phyloP scores from a whole-genome alignment of 2,888 invertebrate genomes.

The Trichacis sp. region DNA sequence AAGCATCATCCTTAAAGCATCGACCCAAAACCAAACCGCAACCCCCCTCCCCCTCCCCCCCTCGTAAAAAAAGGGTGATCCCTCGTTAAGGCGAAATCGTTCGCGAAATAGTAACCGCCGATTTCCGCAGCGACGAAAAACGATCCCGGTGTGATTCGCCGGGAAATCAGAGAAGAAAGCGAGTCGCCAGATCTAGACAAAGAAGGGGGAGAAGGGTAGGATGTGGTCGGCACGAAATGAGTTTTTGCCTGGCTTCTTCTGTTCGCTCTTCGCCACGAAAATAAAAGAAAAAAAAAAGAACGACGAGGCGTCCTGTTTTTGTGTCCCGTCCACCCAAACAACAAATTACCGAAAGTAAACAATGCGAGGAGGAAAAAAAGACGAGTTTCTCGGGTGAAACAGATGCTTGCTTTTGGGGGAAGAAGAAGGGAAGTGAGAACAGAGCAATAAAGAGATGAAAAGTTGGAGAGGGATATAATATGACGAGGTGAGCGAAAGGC shows the following conservation, averaged over 20 bases:
- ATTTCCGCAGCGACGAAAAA: slow-evolving; percentile 35
- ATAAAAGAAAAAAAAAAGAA: too few relatives aligned
- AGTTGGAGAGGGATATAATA: slow-evolving; percentile 63
- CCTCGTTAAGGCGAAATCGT: not conserved
- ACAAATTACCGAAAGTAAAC: slow-evolving; percentile 1
- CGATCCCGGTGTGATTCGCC: slow-evolving; percentile 40
- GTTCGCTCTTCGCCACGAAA: too few relatives aligned
- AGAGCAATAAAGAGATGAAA: slow-evolving; percentile 17
- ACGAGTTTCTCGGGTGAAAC: too few relatives aligned
- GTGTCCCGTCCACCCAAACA: slow-evolving; percentile 14
- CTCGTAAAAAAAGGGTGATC: too few relatives aligned
- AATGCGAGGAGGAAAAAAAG: too few relatives aligned
- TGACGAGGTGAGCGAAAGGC: slow-evolving; percentile 64
- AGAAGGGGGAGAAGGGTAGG: slow-evolving; percentile 47
- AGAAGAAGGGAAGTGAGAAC: slow-evolving; percentile 1
- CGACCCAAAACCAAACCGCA: too few relatives aligned
- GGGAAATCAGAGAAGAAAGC: slow-evolving; percentile 59
- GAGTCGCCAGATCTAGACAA: slow-evolving; percentile 41
- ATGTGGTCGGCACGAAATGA: slow-evolving; percentile 67
- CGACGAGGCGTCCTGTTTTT: slow-evolving; percentile 51
- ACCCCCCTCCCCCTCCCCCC: too few relatives aligned
- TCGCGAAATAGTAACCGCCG: slow-evolving; percentile 19
- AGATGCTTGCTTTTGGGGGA: slow-evolving; percentile 9
- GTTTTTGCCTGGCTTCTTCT: slow-evolving; percentile 68
- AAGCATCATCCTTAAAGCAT: too few relatives aligned